Conservation (phyloP, 2,888 invertebrate genomes). For the Drosophila prolongata region DNA sequence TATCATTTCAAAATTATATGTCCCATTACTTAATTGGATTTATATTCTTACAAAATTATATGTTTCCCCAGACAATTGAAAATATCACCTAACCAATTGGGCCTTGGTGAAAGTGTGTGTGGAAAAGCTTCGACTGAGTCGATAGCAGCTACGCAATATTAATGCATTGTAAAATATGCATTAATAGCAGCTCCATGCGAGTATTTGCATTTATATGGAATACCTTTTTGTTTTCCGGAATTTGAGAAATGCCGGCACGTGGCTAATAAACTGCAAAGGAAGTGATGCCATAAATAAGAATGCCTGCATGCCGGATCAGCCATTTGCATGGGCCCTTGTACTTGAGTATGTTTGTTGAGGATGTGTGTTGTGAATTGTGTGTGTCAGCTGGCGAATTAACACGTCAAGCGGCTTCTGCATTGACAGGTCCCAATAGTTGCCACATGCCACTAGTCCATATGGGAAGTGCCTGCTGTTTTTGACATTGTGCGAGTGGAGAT, state of each 20-base stretch:
- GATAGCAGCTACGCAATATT: conserved; percentile 16
- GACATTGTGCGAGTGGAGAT: conserved; percentile 17
- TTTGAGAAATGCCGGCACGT: conserved; percentile 60
- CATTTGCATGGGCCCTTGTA: conserved; percentile 35
- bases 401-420: conserved; percentile 42
- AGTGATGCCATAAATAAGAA: conserved; percentile 37
- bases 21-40: background rate
- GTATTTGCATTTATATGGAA: conserved; percentile 75
- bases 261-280: conserved; percentile 56
- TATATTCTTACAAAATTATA: background rate
- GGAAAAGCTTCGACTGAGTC: background rate
- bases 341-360: conserved; percentile 1
- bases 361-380: conserved; percentile 3
- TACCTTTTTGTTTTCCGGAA: conserved; percentile 36
- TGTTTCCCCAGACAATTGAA: background rate
- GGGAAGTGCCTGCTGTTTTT: conserved; percentile 30
- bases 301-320: conserved; percentile 32
- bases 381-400: conserved; percentile 59
- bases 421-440: conserved; percentile 50
- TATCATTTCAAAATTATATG: background rate
- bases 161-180: conserved; percentile 65
- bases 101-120: background rate
- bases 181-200: conserved; percentile 48
- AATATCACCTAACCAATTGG: no score
- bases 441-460: conserved; percentile 41